Evolutionary conservation across 2,797 vertebrate genomes (phyloP), one percentile per base, ranked within the genome.

Genomic region (Cyclopterus lumpus): DNA sequence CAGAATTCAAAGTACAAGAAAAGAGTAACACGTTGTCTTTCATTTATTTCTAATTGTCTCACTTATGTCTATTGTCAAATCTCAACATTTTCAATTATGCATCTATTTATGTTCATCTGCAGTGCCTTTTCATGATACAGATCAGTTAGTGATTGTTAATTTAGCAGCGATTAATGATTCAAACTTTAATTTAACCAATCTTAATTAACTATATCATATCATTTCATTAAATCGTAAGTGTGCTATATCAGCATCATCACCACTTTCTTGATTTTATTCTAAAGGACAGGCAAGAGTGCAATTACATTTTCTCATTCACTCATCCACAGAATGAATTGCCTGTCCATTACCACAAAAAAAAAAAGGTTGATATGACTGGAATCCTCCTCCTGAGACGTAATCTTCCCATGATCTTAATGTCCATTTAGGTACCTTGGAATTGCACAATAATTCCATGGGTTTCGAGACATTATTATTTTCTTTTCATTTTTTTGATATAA

Each of bases 291-390:
- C 8, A 68, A 68, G 46, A 73, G 64, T 58, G 22, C 12, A 68
- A 65, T 64, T 68, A 55, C 18, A 66, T 73, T 67, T 57, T 46
- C 57, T 30, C 28, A 10, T n/a, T 20, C 26, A 0, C 40, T 67
- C 30, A 54, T 67, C 24, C 49, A 54, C 30, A 34, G 28, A 70
- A 60, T 64, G 34, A 80, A 70, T 68, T 46, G 70, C 66, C 14
- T 79, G 71, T 67, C 67, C 74, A 86, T 88, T 86, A 74, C 24
- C 72, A 72, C n/a, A 79, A 88, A 70, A 83, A 80, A 83, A 51
- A 12, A 62, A 72, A 49, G 9, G 24, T 8, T 20, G 44, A 72
- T 61, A 65, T 61, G 12, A 44, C 58, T 67, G 44, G 32, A 66
- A 73, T 76, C 73, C 71, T 73, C 61, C 64, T 67, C 24, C 62